Evolutionary conservation across 2,797 vertebrate species (phyloP), one percentile per base, ranked within the genome.

Genomic region (Malurus leucopterus): DNA sequence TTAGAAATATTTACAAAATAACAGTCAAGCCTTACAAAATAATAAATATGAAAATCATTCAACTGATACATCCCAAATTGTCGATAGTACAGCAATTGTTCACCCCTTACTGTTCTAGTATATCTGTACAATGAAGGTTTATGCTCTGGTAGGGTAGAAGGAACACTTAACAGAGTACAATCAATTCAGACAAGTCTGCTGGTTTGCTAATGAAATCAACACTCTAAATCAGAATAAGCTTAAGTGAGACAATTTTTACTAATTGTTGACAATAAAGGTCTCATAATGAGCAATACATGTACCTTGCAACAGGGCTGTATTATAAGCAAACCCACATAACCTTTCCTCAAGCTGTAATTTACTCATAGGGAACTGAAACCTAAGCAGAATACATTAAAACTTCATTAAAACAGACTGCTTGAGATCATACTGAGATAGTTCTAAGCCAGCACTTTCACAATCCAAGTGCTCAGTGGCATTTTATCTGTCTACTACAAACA

Each of bases 1-100:
- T 46, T 57, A 79, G 34, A 86, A 86, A 81, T 78, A 79, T 88
- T 92, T 83, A 88, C 55, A 87, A 90, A 95, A 84, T 26, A 90
- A 46, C 53, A 62, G 13, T 81, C 4, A 79, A 64, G 71, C 72
- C 44, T 55, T 65, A 78, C 38, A 74, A 64, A 84, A 75, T 58
- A 83, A 89, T 30, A 5, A 91, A 57, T 44, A 74, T 13, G 9
- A 58, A 88, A 79, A 69, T 81, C 50, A 44, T 61, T 76, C 49
- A 69, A 41, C 19, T 53, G 30, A 61, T 65, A 38, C 6, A 82
- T 16, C 46, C 43, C 40, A 22, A 73, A 65, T 41, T 61, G 32
- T 59, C 69, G 80, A 19, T 9, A 85, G 17, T 24, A 29, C 50
- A 87, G 73, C 59, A 81, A 53, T 61, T 81, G 74, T 53, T 81